Evolutionary conservation across 2,797 vertebrate genomes (phyloP).

Genomic region (Phalloptychus januarius): DNA sequence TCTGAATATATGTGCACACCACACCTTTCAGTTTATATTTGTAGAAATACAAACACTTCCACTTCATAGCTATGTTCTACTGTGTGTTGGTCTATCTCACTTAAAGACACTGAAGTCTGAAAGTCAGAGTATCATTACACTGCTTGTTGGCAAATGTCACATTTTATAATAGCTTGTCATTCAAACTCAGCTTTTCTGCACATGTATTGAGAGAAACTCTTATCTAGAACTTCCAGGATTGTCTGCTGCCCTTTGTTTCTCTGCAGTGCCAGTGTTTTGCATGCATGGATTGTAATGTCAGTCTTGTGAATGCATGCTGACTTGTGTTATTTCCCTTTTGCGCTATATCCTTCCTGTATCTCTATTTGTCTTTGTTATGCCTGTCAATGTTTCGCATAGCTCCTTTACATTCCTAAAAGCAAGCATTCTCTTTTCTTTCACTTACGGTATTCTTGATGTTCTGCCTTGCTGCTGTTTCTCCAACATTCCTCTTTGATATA

Average conservation of each 20-base stretch:
- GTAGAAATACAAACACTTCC: not conserved
- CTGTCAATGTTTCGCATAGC: conserved; percentile 42
- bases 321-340: conserved; percentile 27
- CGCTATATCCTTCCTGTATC: conserved; percentile 35
- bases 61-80: not conserved
- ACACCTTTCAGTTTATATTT: not conserved
- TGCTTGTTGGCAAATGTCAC: conserved; percentile 13
- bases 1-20: not conserved
- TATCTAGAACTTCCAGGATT: conserved; percentile 29
- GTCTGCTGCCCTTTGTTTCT: conserved; percentile 32
- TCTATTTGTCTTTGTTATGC: conserved; percentile 61
- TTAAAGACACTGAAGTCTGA: not conserved
- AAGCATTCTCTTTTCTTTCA: conserved; percentile 48
- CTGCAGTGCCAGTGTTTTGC: conserved; percentile 57
- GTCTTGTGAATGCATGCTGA: conserved; percentile 33
- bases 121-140: conserved; percentile 8
- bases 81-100: not conserved
- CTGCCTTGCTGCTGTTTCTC: conserved; percentile 19
- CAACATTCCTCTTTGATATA: conserved; percentile 31
- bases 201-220: conserved; percentile 31
- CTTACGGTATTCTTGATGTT: conserved; percentile 51
- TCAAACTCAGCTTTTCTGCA: conserved; percentile 21
- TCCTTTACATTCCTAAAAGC: conserved; percentile 46
- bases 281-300: conserved; percentile 40
- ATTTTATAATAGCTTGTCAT: conserved; percentile 10